A percentile compares a stretch with the other conserved stretches of the same genome.
Evolutionary conservation across 2,797 vertebrate species (phyloP).

Genomic region (Mus caroli): DNA sequence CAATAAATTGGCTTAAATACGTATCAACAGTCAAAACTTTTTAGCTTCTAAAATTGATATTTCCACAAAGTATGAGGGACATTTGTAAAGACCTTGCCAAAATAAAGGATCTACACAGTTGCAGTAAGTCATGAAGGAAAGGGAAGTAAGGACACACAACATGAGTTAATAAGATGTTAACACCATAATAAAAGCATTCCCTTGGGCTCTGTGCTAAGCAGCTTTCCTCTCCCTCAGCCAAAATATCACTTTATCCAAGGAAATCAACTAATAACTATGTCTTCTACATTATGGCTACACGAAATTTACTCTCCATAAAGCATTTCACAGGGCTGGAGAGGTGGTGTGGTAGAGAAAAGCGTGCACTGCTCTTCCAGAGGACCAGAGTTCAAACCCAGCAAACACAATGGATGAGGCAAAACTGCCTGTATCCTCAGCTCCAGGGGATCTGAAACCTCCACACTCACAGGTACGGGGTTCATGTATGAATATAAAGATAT

Average conservation of each 20-base stretch:
- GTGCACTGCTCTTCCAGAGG: background rate
- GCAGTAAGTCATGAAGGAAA: background rate
- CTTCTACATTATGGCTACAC: background rate
- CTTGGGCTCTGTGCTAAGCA: background rate
- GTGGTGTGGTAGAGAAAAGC: background rate
- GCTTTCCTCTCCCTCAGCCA: background rate
- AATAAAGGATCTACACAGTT: background rate
- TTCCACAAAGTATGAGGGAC: constrained; percentile 39
- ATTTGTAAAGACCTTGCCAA: constrained; percentile 21
- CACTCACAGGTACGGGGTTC: background rate
- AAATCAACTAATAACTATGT: background rate
- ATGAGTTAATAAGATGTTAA: constrained; percentile 9
- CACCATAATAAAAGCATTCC: background rate
- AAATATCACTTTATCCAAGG: background rate
- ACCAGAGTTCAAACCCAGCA: background rate
- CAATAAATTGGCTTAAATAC: background rate
- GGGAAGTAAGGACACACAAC: background rate
- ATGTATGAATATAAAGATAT: background rate
- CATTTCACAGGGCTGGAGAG: background rate
- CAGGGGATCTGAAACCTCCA: background rate
- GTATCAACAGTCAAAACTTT: constrained; percentile 7
- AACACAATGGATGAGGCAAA: background rate
- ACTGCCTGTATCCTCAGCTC: background rate
- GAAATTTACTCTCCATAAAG: background rate
- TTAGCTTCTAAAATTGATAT: constrained; percentile 9